These are phyloP conservation scores for Ferdinandea cuprea DNA, from an alignment of 2,888 invertebrate genomes.

Conservation along the genomic window DNA sequence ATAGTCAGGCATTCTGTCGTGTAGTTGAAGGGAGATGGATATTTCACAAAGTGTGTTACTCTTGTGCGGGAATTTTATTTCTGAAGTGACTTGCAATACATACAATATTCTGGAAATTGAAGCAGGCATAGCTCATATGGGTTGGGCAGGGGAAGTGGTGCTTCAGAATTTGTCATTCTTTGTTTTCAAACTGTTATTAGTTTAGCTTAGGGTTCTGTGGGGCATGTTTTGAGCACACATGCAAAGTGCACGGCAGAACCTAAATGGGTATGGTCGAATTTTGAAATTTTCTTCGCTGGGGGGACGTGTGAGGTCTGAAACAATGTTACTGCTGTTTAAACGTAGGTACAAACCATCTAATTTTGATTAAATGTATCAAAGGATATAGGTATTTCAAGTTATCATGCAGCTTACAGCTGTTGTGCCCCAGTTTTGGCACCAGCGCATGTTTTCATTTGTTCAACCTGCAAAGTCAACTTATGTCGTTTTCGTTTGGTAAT, in stretches of 20 bases:
- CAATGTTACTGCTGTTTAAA: too few species aligned
- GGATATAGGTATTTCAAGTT: too few species aligned
- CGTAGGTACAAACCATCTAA: too few species aligned
- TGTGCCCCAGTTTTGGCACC: too few species aligned
- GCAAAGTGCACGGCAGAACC: slow-evolving; percentile 13
- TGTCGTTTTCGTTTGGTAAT: too few species aligned
- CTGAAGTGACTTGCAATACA: too few species aligned
- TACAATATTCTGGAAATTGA: too few species aligned
- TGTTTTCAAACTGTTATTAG: neutral
- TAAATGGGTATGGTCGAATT: neutral
- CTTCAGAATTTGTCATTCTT: slow-evolving; percentile 34
- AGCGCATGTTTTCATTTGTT: too few species aligned
- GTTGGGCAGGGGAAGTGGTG: neutral
- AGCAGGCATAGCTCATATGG: too few species aligned
- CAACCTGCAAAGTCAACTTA: too few species aligned
- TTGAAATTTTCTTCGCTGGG: neutral
- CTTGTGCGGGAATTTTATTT: slow-evolving; percentile 64
- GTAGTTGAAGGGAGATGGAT: slow-evolving; percentile 8
- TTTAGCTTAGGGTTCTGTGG: neutral
- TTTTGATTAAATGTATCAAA: too few species aligned
- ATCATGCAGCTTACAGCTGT: too few species aligned
- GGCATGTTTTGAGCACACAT: slow-evolving; percentile 21
- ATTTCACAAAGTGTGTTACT: slow-evolving; percentile 48
- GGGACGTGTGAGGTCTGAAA: neutral
- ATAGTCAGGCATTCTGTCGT: slow-evolving; percentile 2